These are phyloP conservation scores for Odontocolon sp. DNA, from an alignment of 2,888 invertebrate genomes.

Conservation along the genomic window DNA sequence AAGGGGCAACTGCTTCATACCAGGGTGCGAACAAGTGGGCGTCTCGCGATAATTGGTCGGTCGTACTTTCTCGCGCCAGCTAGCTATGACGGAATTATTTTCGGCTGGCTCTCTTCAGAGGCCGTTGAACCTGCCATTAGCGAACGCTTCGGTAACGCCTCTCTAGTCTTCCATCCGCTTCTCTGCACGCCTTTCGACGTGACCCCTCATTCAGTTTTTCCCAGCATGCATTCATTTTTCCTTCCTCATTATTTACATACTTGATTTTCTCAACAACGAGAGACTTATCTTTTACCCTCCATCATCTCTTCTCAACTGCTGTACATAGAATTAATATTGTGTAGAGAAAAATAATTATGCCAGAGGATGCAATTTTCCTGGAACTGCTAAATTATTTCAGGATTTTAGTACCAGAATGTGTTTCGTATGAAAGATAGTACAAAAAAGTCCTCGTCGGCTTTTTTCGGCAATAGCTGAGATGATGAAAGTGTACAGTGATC, in stretches of 20 bases:
- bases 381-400: too few species aligned
- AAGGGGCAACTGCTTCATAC: constrained; percentile 52
- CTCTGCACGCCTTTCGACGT: constrained; percentile 21
- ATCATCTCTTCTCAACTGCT: neutral
- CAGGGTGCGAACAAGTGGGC: constrained; percentile 70
- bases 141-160: constrained; percentile 62
- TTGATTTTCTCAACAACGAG: constrained; percentile 66
- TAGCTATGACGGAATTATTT: constrained; percentile 72
- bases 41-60: constrained; percentile 75
- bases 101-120: constrained; percentile 72
- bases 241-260: constrained; percentile 76
- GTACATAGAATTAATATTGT: neutral
- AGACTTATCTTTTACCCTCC: neutral
- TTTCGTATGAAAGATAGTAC: too few species aligned
- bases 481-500: neutral
- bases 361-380: too few species aligned
- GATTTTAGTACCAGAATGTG: too few species aligned
- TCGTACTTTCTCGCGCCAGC: constrained; percentile 65
- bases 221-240: constrained; percentile 71
- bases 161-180: constrained; percentile 35
- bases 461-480: neutral
- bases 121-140: constrained; percentile 78
- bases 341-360: too few species aligned
- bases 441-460: neutral
- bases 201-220: constrained; percentile 40